Percentiles rank a stretch among this genome's conserved stretches.
These are phyloP conservation scores for Drosophila kokeensis DNA, from an alignment of 2,888 invertebrate genomes.

Conservation along the genomic window DNA sequence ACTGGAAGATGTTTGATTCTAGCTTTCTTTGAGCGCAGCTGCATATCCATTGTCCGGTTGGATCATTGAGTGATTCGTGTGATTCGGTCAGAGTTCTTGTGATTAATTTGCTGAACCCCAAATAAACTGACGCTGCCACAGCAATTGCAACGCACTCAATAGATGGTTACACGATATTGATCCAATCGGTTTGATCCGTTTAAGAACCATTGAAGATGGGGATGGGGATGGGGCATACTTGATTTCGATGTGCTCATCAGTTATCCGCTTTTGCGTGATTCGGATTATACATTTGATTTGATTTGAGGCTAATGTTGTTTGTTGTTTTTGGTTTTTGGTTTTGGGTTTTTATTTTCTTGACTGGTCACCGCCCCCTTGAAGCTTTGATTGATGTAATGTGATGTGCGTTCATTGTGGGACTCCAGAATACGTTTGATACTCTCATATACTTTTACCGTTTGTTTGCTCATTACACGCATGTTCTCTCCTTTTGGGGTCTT, in stretches of 20 bases:
- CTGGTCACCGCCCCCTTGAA: conserved; percentile 40
- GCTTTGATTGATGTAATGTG: conserved; percentile 58
- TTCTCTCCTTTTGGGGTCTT: conserved; percentile 18
- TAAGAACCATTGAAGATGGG: conserved; percentile 4
- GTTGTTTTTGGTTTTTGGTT: conserved; percentile 6
- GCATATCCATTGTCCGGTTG: background rate
- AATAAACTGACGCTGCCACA: conserved; percentile 1
- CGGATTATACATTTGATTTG: conserved; percentile 15
- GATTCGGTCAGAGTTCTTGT: background rate
- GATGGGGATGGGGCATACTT: background rate
- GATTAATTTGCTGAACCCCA: conserved; percentile 2
- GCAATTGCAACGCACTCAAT: conserved; percentile 1
- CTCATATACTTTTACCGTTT: conserved; percentile 65
- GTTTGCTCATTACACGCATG: conserved; percentile 64
- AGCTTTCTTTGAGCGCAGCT: background rate
- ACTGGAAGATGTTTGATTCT: background rate
- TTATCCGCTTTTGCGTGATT: conserved; percentile 5
- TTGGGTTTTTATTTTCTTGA: conserved; percentile 28
- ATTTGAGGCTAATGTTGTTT: conserved; percentile 28
- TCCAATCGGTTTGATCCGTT: conserved; percentile 1
- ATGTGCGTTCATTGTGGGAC: background rate
- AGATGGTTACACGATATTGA: background rate
- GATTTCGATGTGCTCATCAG: conserved; percentile 2
- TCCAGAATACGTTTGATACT: conserved; percentile 38
- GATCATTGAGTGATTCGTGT: background rate